Conservation (phyloP, 1,140 invertebrate species). For the Polypedilum pembai region DNA sequence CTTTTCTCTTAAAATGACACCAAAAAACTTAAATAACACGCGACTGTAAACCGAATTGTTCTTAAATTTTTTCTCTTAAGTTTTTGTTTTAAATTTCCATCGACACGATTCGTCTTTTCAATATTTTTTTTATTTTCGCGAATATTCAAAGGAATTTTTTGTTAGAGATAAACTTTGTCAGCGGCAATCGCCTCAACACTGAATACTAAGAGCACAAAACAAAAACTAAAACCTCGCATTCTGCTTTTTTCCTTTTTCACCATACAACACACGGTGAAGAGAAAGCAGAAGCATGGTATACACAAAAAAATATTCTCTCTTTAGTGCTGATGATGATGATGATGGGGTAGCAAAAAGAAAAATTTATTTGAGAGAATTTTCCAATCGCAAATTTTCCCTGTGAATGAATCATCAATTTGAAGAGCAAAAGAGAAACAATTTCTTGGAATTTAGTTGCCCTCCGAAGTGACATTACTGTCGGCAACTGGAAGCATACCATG, state of each 20-base stretch:
- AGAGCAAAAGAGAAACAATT: too few species aligned
- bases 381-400: too few species aligned
- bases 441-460: neutral
- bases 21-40: neutral
- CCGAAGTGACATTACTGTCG: neutral
- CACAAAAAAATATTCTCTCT: neutral
- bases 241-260: conserved; percentile 18
- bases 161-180: conserved; percentile 17
- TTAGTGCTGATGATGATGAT: neutral
- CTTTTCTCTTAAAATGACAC: neutral
- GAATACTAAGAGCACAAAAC: conserved; percentile 28
- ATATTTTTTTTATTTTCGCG: neutral
- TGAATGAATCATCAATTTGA: neutral
- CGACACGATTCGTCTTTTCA: neutral
- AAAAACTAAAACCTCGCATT: conserved; percentile 24
- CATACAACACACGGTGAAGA: neutral
- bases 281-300: neutral
- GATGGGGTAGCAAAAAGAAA: neutral
- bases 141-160: conserved; percentile 4
- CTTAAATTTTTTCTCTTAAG: neutral
- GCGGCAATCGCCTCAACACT: conserved; percentile 12
- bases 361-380: too few species aligned
- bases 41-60: neutral
- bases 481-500: neutral
- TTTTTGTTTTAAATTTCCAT: neutral